A percentile compares a stretch with the other conserved stretches of the same genome.
Conservation (phyloP, 2,797 vertebrate species). For the Meriones psammophilus region DNA sequence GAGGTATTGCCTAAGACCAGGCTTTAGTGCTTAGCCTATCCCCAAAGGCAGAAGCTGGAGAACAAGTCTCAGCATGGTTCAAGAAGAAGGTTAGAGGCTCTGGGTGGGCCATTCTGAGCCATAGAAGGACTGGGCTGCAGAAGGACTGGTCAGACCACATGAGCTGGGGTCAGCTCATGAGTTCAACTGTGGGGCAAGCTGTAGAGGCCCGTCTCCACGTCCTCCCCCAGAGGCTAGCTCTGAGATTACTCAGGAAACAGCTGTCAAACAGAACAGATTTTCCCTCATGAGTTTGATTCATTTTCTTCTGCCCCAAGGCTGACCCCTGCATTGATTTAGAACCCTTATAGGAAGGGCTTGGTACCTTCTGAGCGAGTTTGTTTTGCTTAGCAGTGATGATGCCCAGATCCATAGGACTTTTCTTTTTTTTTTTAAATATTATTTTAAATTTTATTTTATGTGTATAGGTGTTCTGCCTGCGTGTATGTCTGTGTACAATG, state of each 20-base stretch:
- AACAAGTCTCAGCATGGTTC: conserved; percentile 50
- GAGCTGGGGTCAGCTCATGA: not conserved
- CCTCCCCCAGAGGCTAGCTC: not conserved
- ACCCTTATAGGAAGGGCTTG: not conserved
- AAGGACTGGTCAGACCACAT: not conserved
- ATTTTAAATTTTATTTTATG: not conserved
- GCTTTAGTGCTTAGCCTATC: not conserved
- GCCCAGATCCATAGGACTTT: not conserved
- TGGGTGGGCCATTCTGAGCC: conserved; percentile 18
- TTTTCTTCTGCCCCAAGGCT: not conserved
- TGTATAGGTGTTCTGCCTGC: not conserved
- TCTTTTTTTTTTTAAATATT: not conserved
- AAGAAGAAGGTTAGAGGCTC: conserved; percentile 26
- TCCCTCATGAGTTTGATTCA: not conserved
- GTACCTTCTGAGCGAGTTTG: not conserved
- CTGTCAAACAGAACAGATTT: not conserved
- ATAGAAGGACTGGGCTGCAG: not conserved
- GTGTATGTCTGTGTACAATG: not conserved
- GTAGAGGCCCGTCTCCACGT: not conserved
- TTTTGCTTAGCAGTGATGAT: not conserved
- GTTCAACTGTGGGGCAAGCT: not conserved
- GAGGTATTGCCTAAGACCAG: not conserved
- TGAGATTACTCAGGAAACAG: not conserved
- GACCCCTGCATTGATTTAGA: not conserved
- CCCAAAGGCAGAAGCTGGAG: not conserved